phyloP scores from a whole-genome alignment of 1,140 invertebrate genomes.

The Drosophila mojavensis region DNA sequence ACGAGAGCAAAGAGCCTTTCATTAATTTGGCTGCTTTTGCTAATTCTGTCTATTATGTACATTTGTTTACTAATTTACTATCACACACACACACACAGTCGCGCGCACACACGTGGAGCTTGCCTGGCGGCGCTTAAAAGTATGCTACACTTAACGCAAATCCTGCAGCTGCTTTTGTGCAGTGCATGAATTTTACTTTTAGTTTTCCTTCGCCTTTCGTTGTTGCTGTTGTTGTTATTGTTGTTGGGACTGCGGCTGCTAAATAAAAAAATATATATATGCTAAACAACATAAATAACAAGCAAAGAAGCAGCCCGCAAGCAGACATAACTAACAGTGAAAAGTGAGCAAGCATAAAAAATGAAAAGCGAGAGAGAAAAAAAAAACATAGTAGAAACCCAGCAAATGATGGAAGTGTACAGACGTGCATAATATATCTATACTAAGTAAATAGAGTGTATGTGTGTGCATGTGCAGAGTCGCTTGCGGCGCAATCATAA shows the following conservation, averaged over 20 bases:
- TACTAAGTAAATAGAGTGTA: background rate
- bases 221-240: conserved; percentile 22
- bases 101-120: conserved; percentile 17
- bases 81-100: conserved; percentile 4
- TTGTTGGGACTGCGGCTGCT: background rate
- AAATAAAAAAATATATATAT: conserved; percentile 34
- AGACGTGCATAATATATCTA: conserved; percentile 23
- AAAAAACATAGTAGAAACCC: conserved; percentile 22
- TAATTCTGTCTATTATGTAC: conserved; percentile 40
- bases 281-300: conserved; percentile 73
- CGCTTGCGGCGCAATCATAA: background rate
- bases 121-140: conserved; percentile 29
- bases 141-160: conserved; percentile 62
- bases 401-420: conserved; percentile 52
- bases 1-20: conserved; percentile 41
- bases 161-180: conserved; percentile 41
- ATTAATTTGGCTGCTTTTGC: conserved; percentile 25
- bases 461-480: conserved; percentile 17
- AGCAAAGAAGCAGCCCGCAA: conserved; percentile 69
- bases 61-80: conserved; percentile 62
- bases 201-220: conserved; percentile 24
- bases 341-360: conserved; percentile 68
- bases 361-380: conserved; percentile 48
- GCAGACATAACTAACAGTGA: conserved; percentile 79
- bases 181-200: conserved; percentile 55